A percentile compares a stretch with the other conserved stretches of the same genome.
Evolutionary conservation across 2,888 invertebrate species (phyloP).

Genomic region (Psylliodes chrysocephalus): DNA sequence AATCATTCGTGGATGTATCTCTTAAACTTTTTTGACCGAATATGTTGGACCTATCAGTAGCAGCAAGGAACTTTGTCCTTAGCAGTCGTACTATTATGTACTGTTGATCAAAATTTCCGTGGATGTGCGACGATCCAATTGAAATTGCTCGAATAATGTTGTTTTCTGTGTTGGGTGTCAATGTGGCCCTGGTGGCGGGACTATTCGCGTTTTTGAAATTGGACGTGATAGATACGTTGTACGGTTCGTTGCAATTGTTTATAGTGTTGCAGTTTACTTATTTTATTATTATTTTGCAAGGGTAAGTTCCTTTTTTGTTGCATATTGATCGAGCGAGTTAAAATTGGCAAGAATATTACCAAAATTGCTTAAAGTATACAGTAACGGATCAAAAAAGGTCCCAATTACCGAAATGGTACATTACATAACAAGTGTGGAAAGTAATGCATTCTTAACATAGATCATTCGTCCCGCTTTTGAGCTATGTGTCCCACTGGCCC

Average conservation of each 20-base stretch:
- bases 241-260: constrained; percentile 56
- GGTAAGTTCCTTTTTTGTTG: constrained; percentile 49
- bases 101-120: background rate
- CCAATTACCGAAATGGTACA: too few species aligned
- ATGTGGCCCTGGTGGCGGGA: constrained; percentile 7
- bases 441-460: too few species aligned
- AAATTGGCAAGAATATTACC: too few species aligned
- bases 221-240: constrained; percentile 46
- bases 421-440: too few species aligned
- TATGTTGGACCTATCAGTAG: background rate
- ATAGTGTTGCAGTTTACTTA: constrained; percentile 57
- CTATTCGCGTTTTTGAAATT: constrained; percentile 27
- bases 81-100: background rate
- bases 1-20: background rate
- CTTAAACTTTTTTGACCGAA: background rate
- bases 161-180: constrained; percentile 25
- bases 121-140: background rate
- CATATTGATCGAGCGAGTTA: too few species aligned
- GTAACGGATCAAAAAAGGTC: too few species aligned
- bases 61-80: background rate
- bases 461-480: too few species aligned
- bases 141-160: constrained; percentile 19
- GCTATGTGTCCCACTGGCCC: too few species aligned
- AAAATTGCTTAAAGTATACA: too few species aligned
- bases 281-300: constrained; percentile 54